Percentiles rank a stretch among this genome's conserved stretches.
Evolutionary conservation across 2,888 invertebrate genomes (phyloP).

Genomic region (Cheilosia vernalis): DNA sequence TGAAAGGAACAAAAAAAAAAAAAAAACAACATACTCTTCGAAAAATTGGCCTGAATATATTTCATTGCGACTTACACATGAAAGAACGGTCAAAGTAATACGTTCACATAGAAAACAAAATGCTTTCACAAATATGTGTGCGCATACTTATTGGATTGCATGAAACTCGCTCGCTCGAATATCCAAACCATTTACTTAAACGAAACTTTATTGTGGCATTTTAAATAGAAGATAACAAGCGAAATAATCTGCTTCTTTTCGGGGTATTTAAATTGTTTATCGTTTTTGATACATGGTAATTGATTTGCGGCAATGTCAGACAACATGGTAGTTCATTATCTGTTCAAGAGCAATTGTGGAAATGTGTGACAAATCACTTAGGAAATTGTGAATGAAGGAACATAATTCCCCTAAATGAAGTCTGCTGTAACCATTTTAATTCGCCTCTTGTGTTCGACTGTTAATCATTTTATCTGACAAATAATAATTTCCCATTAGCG

Average conservation of each 20-base stretch:
- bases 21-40: constrained; percentile 39
- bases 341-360: neutral
- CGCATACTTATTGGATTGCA: constrained; percentile 70
- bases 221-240: constrained; percentile 48
- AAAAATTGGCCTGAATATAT: constrained; percentile 74
- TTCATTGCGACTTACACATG: constrained; percentile 73
- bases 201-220: constrained; percentile 26
- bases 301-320: constrained; percentile 15
- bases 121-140: constrained; percentile 69
- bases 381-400: neutral
- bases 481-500: constrained; percentile 27
- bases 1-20: constrained; percentile 44
- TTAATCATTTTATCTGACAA: constrained; percentile 49
- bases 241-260: constrained; percentile 14
- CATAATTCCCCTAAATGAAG: constrained; percentile 3
- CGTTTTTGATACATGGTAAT: neutral
- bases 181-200: constrained; percentile 44
- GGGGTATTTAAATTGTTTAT: constrained; percentile 15
- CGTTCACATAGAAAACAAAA: constrained; percentile 62
- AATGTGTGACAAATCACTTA: constrained; percentile 3
- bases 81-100: constrained; percentile 65
- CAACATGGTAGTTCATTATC: neutral
- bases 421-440: constrained; percentile 38
- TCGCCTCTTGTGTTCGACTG: constrained; percentile 33
- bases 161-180: constrained; percentile 44